Base-by-base conservation (phyloP, 1,140 invertebrate genomes). In the Odontomachus brunneus region DNA sequence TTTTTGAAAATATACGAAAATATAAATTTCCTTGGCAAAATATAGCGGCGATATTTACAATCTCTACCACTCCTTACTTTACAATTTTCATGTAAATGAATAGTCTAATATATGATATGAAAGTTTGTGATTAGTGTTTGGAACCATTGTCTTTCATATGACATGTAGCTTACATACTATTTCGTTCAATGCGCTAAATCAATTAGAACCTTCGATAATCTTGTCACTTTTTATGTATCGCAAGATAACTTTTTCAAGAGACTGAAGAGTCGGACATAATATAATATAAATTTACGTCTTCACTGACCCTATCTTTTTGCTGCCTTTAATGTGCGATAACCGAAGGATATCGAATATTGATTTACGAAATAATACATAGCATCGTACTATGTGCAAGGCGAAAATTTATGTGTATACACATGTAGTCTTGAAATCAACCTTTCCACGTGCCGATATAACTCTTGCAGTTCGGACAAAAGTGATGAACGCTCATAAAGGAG, bases 401-500 rank as follows among this genome's bases (percentile, higher is more conserved):
- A 48, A 14, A 82, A 81, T 15, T 14, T 78, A n/a, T n/a, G 19
- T 26, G 19, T 51, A 51, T 19, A 11, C 51, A 17, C 19, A 49
- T n/a, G 14, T 63, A 75, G 55, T 22, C 14, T 33, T 57, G 69
- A 26, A 82, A 88, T 94, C 91, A 94, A 85, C 92, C 92, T 83
- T 94, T 94, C 92, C 94, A 95, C 19, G 93, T 93, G 38, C 94
- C 95, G 29, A 95, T 93, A 75, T 93, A 94, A 24, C 85, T 91
- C 82, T 94, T 94, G 74, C 94, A 95, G 59, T 93, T 93, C 12
- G 94, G 94, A 89, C 94, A 95, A 57, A 92, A 92, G 69, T 95
- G 95, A 82, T 94, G 92, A 14, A 94, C 92, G 19, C 91, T 94
- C 90, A 93, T 92, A 57, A 94, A 95, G 9, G 91, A 92, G 82